Conservation (phyloP, 2,113 vertebrate species). For the Halichoerus grypus region DNA sequence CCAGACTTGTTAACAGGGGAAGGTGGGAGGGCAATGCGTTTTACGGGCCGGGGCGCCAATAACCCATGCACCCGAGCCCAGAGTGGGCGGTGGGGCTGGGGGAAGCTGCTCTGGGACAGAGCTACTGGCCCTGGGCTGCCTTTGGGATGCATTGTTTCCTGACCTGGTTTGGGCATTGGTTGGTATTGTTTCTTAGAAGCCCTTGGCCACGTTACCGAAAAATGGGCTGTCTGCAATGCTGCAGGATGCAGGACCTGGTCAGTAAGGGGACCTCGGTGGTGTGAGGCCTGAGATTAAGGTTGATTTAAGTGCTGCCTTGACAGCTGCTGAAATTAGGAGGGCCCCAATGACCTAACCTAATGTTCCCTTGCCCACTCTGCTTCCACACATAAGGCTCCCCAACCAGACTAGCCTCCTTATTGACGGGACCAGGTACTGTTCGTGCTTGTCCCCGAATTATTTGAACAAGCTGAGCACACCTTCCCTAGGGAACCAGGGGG, state of each 20-base stretch:
- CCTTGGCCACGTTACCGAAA: background rate
- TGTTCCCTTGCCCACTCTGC: background rate
- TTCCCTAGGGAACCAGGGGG: background rate
- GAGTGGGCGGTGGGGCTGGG: background rate
- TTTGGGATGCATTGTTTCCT: background rate
- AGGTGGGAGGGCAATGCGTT: slow-evolving; percentile 71
- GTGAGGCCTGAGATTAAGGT: background rate
- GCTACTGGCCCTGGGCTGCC: background rate
- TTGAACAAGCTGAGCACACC: background rate
- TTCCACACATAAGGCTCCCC: background rate
- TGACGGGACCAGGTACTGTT: rapidly evolving
- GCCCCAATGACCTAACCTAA: background rate
- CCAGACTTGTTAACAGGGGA: slow-evolving; percentile 12
- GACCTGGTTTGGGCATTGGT: background rate
- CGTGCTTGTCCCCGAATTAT: background rate
- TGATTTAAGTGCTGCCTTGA: background rate
- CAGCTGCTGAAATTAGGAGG: background rate
- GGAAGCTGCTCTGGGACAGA: background rate
- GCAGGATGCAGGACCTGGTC: background rate
- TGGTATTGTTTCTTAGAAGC: background rate
- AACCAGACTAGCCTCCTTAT: background rate
- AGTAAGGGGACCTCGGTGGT: background rate
- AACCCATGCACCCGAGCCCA: background rate
- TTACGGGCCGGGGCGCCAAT: slow-evolving; percentile 66
- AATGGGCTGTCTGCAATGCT: background rate